phyloP scores from a whole-genome alignment of 2,113 vertebrate genomes.

The Takifugu flavidus region DNA sequence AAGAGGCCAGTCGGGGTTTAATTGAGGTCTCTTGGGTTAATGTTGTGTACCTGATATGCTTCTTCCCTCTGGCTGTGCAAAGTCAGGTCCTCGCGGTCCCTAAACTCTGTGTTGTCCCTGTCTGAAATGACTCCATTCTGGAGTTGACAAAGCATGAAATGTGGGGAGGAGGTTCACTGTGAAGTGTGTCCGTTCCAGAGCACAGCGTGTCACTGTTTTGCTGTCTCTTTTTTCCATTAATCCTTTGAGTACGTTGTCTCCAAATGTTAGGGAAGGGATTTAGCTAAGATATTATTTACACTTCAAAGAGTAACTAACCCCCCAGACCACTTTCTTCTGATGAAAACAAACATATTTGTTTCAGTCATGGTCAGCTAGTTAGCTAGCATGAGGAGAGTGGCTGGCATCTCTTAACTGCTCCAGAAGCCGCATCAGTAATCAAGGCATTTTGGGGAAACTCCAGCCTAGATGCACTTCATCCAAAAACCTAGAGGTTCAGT shows the following conservation, averaged over 20 bases:
- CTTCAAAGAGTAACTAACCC: too few species aligned
- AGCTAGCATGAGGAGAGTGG: too few species aligned
- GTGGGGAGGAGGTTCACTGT: slow-evolving; percentile 19
- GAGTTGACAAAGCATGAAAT: slow-evolving; percentile 74
- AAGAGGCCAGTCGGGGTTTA: slow-evolving; percentile 18
- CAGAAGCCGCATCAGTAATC: too few species aligned
- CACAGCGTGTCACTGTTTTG: slow-evolving; percentile 47
- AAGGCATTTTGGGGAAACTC: too few species aligned
- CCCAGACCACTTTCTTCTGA: too few species aligned
- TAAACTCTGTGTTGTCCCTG: slow-evolving; percentile 27
- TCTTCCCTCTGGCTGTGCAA: slow-evolving; percentile 32
- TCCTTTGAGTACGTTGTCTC: slow-evolving; percentile 36
- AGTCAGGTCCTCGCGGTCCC: slow-evolving; percentile 32
- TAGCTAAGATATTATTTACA: slow-evolving; percentile 1
- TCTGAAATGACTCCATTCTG: slow-evolving; percentile 59
- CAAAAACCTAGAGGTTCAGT: too few species aligned
- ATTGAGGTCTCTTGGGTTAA: slow-evolving; percentile 56
- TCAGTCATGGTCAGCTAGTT: too few species aligned
- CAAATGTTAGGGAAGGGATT: slow-evolving; percentile 35
- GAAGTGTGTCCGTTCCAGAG: slow-evolving; percentile 43
- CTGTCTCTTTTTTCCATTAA: slow-evolving; percentile 53
- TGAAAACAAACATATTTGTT: too few species aligned
- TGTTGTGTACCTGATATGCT: slow-evolving; percentile 26
- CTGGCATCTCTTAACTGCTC: too few species aligned
- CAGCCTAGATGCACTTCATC: too few species aligned